phyloP scores from a whole-genome alignment of 2,113 vertebrate genomes.

The Chloebia gouldiae region DNA sequence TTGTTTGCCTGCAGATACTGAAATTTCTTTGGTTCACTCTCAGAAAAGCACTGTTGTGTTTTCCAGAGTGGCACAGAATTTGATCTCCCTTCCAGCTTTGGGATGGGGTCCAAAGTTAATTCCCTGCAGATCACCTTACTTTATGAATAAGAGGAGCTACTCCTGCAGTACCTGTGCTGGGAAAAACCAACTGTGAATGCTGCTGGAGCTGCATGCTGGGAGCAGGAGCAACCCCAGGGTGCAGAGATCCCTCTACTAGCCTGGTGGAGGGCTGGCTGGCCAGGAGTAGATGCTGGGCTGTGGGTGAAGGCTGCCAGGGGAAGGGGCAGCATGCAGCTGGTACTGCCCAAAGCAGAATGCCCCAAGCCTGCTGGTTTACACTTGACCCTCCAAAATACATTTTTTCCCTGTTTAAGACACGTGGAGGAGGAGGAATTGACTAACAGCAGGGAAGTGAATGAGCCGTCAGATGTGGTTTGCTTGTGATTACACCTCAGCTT shows the following conservation, averaged over 20 bases:
- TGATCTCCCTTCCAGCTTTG: slow-evolving; percentile 14
- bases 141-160: neutral
- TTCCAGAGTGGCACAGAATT: neutral
- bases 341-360: neutral
- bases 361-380: rapidly evolving
- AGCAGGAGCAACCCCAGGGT: rapidly evolving
- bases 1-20: slow-evolving; percentile 51
- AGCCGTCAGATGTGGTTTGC: neutral
- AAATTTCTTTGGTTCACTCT: slow-evolving; percentile 5
- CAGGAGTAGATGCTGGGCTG: neutral
- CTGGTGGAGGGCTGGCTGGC: neutral
- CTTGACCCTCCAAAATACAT: neutral
- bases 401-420: rapidly evolving
- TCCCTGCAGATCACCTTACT: neutral
- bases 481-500: neutral
- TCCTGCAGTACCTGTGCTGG: neutral
- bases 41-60: slow-evolving; percentile 25
- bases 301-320: neutral
- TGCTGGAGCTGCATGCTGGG: neutral
- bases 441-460: rapidly evolving
- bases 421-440: neutral
- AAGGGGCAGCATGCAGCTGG: neutral
- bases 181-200: neutral
- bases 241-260: neutral
- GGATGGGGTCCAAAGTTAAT: neutral